phyloP scores from a whole-genome alignment of 1,140 invertebrate species.

The Trichonephila clavipes region DNA sequence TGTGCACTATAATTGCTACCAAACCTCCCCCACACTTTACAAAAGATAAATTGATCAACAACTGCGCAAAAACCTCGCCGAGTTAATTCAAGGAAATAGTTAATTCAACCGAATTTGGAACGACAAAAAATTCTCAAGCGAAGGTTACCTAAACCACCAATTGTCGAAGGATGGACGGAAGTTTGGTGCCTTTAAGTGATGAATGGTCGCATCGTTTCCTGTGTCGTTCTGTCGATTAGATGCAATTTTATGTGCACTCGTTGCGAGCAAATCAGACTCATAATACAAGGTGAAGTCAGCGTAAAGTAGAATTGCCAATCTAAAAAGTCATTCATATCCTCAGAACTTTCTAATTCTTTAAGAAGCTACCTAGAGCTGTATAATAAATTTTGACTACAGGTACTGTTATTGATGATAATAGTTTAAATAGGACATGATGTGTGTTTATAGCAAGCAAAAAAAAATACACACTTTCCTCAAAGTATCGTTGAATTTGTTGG shows the following conservation, averaged over 20 bases:
- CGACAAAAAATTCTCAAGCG: not conserved
- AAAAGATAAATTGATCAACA: constrained; percentile 35
- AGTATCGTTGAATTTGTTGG: too few relatives aligned
- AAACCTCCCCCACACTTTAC: not conserved
- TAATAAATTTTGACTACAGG: not conserved
- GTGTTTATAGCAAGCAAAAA: too few relatives aligned
- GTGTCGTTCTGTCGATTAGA: not conserved
- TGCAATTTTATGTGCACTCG: not conserved
- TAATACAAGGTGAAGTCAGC: not conserved
- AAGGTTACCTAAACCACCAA: constrained; percentile 19
- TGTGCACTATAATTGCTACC: constrained; percentile 4
- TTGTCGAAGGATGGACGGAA: constrained; percentile 6
- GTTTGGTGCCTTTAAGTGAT: not conserved
- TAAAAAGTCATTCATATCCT: not conserved
- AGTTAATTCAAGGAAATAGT: constrained; percentile 8
- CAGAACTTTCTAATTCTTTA: not conserved
- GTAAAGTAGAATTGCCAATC: not conserved
- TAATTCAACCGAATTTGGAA: not conserved
- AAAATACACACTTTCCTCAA: too few relatives aligned
- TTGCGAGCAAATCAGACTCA: not conserved
- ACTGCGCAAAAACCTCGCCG: constrained; percentile 17
- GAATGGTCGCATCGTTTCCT: not conserved
- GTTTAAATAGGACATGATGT: too few relatives aligned
- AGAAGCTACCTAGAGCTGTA: not conserved
- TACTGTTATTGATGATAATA: too few relatives aligned